A percentile compares a stretch with the other conserved stretches of the same genome.
Evolutionary conservation across 53 echinoderm and acorn worm genomes (phyloP).

Genomic region (Glandiceps talaboti): DNA sequence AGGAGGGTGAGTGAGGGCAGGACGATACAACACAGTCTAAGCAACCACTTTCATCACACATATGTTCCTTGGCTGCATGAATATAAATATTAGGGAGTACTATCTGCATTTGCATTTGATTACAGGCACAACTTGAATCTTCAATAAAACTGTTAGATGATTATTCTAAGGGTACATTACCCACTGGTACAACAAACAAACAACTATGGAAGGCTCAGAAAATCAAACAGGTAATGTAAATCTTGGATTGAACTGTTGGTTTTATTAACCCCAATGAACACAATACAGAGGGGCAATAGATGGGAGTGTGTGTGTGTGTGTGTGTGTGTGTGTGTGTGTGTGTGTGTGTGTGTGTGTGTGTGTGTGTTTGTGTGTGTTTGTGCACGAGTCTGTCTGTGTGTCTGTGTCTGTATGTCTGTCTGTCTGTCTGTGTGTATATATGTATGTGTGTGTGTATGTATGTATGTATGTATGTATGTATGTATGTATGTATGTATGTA

Average conservation of each 20-base stretch:
- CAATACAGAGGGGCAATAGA: neutral
- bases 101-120: slow-evolving; percentile 3
- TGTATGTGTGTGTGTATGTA: too few relatives aligned
- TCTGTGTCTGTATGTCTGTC: too few relatives aligned
- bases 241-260: neutral
- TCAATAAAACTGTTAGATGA: slow-evolving; percentile 36
- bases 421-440: too few relatives aligned
- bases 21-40: too few relatives aligned
- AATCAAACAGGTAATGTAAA: slow-evolving; percentile 61
- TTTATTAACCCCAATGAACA: neutral
- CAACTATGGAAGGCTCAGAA: slow-evolving; percentile 92
- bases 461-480: too few relatives aligned
- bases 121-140: slow-evolving; percentile 13
- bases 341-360: neutral
- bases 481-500: too few relatives aligned
- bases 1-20: too few relatives aligned
- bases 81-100: too few relatives aligned
- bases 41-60: too few relatives aligned
- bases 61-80: too few relatives aligned
- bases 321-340: neutral
- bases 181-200: slow-evolving; percentile 47
- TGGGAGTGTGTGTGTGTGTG: neutral
- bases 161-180: slow-evolving; percentile 40
- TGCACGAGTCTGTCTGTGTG: too few relatives aligned
- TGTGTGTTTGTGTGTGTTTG: too few relatives aligned